Evolutionary conservation across 2,888 invertebrate species (phyloP).

Genomic region (Drosophila neonasuta): DNA sequence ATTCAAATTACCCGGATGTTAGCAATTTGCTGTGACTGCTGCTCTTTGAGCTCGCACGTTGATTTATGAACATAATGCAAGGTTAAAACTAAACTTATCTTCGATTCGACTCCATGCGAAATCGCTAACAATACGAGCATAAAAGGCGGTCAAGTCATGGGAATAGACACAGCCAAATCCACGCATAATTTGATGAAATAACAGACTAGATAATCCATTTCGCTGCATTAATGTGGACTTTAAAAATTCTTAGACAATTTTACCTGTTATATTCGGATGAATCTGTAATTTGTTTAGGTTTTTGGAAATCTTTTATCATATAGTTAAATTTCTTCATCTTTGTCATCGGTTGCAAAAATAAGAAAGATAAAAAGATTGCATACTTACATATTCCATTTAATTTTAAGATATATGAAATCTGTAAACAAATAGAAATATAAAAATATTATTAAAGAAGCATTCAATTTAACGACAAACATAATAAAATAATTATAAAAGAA

Average conservation of each 20-base stretch:
- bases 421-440: too few species aligned
- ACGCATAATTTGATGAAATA: not conserved
- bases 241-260: too few species aligned
- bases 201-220: not conserved
- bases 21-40: conserved; percentile 68
- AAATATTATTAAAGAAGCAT: too few species aligned
- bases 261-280: not conserved
- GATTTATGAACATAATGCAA: conserved; percentile 70
- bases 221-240: not conserved
- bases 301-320: too few species aligned
- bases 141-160: conserved; percentile 22
- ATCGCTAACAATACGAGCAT: not conserved
- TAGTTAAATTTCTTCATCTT: too few species aligned
- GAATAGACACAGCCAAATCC: conserved; percentile 6
- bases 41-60: conserved; percentile 48
- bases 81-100: conserved; percentile 21
- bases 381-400: too few species aligned
- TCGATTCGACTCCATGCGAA: conserved; percentile 27
- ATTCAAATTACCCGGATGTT: conserved; percentile 76
- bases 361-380: too few species aligned
- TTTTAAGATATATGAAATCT: too few species aligned
- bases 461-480: too few species aligned
- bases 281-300: not conserved
- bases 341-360: too few species aligned
- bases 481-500: too few species aligned